These are phyloP conservation scores for Thamnaconus septentrionalis DNA, from an alignment of 2,113 vertebrate species.

Conservation along the genomic window DNA sequence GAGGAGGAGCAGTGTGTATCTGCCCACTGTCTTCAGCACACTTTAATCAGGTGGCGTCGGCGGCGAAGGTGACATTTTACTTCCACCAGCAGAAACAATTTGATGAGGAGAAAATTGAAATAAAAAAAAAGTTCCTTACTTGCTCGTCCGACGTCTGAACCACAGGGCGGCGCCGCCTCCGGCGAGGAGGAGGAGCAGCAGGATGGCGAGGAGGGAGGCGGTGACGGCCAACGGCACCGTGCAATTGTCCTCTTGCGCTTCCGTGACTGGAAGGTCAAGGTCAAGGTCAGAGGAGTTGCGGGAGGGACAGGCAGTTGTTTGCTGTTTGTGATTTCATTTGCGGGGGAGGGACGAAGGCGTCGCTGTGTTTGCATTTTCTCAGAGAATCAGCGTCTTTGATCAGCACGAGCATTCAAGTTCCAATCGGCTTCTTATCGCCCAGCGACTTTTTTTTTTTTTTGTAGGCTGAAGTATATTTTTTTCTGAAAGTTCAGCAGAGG, in stretches of 20 bases:
- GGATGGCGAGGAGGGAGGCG: slow-evolving; percentile 36
- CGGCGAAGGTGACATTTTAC: slow-evolving; percentile 31
- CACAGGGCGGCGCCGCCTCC: slow-evolving; percentile 57
- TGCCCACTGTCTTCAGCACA: slow-evolving; percentile 6
- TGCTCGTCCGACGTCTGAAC: slow-evolving; percentile 53
- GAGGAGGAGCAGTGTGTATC: not conserved
- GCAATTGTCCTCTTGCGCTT: slow-evolving; percentile 49
- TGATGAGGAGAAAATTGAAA: slow-evolving; percentile 28
- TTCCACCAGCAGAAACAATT: slow-evolving; percentile 27
- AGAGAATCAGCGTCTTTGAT: too few species aligned
- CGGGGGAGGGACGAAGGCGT: too few species aligned
- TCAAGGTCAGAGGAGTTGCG: slow-evolving; percentile 17
- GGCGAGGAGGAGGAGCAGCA: slow-evolving; percentile 63
- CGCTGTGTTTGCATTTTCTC: too few species aligned
- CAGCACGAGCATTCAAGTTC: too few species aligned
- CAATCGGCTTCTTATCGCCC: too few species aligned
- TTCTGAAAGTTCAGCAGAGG: too few species aligned
- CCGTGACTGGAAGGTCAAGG: slow-evolving; percentile 57
- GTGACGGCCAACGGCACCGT: slow-evolving; percentile 45
- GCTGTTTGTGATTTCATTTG: too few species aligned
- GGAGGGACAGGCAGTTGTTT: not conserved
- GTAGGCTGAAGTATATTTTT: too few species aligned
- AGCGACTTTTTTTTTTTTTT: too few species aligned
- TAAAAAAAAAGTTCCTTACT: slow-evolving; percentile 60
- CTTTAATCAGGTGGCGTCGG: slow-evolving; percentile 11